Evolutionary conservation across 1,140 invertebrate genomes (phyloP), one percentile per base, ranked within the genome.

Genomic region (Drosophila lacteicornis): DNA sequence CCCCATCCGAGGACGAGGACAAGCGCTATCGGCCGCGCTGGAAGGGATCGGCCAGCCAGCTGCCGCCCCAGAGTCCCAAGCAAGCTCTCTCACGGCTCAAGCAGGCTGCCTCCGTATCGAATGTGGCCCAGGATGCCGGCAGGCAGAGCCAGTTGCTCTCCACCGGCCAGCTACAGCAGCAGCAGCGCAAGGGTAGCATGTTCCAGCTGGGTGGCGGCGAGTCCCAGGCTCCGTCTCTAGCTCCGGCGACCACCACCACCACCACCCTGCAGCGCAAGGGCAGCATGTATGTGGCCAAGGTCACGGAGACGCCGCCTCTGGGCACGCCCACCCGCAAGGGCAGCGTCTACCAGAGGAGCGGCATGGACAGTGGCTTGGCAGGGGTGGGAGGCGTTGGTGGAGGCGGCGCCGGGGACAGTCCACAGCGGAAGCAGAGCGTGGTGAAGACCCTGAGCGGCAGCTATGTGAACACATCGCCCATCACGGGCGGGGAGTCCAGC

Each of bases 1-100:
- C 94, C 33, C 93, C 93, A 45, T 94, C 93, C 42, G 92, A 93
- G 58, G 92, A 93, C 55, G 91, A 92, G 33, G 80, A 91, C 19
- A 91, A 80, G 68, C 91, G 82, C 27, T 91, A 81, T 53, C 56
- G 75, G 1, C 84, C 91, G 42, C 91, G 87, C 61, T 92, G 91
- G 91, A 93, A 91, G 59, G 90, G 94, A 75, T 91, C 93, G 73
- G 63, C 92, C 82, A 83, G 80, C 77, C 76, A 92, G 87, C 38
- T 94, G 87, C 88, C 83, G 11, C 88, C 87, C 0, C 91, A 84
- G 50, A 92, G 74, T 61, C 78, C 88, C 60, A 92, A 92, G 55
- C 91, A 92, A 65, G 91, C 76, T 2, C 42, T 92, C 27, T 92
- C 91, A 15, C 62, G 84, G 30, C 77, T 92, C 22, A 92, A 92